Evolutionary conservation across 2,113 vertebrate genomes (phyloP).

Genomic region (Typhlomys cinereus): DNA sequence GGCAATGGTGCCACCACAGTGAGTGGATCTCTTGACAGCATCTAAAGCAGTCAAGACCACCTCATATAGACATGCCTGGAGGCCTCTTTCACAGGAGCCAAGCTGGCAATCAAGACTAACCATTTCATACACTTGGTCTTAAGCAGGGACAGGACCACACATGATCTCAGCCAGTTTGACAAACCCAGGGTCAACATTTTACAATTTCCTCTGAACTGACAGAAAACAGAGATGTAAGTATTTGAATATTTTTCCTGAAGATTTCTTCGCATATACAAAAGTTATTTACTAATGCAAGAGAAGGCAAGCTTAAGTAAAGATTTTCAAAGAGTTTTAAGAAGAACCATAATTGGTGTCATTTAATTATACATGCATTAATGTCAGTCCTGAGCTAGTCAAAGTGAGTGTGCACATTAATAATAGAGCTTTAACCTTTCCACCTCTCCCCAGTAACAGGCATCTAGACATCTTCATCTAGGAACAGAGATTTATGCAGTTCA

Average conservation of each 20-base stretch:
- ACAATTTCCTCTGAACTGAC: background rate
- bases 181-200: background rate
- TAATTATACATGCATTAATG: conserved; percentile 4
- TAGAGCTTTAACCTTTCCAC: background rate
- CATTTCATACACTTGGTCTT: background rate
- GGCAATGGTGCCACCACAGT: too few relatives aligned
- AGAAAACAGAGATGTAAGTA: background rate
- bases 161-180: too few relatives aligned
- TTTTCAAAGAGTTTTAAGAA: background rate
- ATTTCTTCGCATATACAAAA: background rate
- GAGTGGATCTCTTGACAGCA: too few relatives aligned
- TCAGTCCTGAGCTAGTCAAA: conserved; percentile 5
- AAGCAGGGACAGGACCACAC: background rate
- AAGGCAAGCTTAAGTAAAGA: background rate
- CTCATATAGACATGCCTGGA: too few relatives aligned
- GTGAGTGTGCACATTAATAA: background rate
- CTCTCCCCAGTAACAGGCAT: conserved; percentile 31
- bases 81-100: too few relatives aligned
- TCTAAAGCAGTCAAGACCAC: too few relatives aligned
- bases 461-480: conserved; percentile 20
- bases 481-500: conserved; percentile 7
- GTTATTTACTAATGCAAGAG: background rate
- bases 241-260: background rate
- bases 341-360: background rate
- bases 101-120: too few relatives aligned